phyloP scores from a whole-genome alignment of 2,113 vertebrate species.

The Ceyx margarethae region DNA sequence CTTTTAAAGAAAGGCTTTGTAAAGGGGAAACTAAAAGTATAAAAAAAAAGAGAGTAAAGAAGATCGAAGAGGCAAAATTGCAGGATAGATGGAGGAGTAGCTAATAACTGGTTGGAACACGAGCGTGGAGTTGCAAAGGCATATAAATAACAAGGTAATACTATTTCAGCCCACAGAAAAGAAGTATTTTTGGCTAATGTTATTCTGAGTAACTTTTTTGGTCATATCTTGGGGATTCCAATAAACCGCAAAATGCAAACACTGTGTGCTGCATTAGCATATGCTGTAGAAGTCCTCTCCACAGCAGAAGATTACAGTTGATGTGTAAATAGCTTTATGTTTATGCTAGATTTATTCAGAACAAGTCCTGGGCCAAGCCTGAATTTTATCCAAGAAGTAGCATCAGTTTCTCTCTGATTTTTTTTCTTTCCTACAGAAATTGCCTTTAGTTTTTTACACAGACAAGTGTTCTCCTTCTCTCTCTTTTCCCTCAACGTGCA shows the following conservation, averaged over 20 bases:
- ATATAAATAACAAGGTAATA: background rate
- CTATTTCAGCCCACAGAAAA: background rate
- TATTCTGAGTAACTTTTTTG: background rate
- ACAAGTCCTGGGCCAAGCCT: background rate
- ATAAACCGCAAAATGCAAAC: background rate
- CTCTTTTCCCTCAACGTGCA: rapidly evolving
- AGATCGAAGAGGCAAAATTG: background rate
- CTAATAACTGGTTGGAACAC: background rate
- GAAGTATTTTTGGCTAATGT: background rate
- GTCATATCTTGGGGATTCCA: background rate
- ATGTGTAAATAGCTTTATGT: background rate
- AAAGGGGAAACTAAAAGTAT: background rate
- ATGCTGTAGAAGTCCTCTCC: background rate
- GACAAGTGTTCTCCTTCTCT: background rate
- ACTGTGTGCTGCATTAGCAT: background rate
- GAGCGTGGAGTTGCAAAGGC: background rate
- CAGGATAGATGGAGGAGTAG: background rate
- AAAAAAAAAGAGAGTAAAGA: background rate
- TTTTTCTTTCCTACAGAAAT: background rate
- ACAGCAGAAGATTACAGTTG: background rate
- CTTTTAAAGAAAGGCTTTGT: background rate
- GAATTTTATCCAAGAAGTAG: background rate
- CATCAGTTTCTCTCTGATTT: background rate
- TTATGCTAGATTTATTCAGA: background rate
- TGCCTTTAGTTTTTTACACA: background rate